Evolutionary conservation across 1,140 invertebrate genomes (phyloP).

Genomic region (Leptonema lineaticorne): DNA sequence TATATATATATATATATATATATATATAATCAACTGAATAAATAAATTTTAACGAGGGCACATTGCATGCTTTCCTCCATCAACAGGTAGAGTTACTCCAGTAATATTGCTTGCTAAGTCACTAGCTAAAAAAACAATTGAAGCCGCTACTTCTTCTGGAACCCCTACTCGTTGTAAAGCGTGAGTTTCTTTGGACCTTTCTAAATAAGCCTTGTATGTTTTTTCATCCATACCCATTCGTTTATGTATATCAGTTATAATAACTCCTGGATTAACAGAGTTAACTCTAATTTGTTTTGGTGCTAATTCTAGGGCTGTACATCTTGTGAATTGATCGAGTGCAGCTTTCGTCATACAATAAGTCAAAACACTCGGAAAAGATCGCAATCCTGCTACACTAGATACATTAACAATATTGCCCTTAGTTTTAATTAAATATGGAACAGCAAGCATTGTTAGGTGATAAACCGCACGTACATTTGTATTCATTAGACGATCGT

Average conservation of each 20-base stretch:
- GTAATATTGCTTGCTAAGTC: constrained; percentile 78
- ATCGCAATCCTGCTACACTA: constrained; percentile 80
- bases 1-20: too few relatives aligned
- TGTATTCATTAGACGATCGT: constrained; percentile 79
- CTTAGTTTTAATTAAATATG: constrained; percentile 77
- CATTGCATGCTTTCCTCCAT: constrained; percentile 79
- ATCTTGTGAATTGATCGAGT: constrained; percentile 87
- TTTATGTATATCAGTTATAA: constrained; percentile 74
- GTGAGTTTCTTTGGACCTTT: constrained; percentile 74
- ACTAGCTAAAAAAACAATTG: constrained; percentile 83
- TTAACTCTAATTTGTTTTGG: constrained; percentile 83
- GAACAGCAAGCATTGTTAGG: constrained; percentile 80
- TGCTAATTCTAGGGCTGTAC: constrained; percentile 78
- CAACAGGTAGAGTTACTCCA: constrained; percentile 75
- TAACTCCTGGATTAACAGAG: constrained; percentile 80
- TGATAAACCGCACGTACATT: constrained; percentile 85
- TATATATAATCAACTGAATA: too few relatives aligned
- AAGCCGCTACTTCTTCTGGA: constrained; percentile 73
- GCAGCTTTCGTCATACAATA: constrained; percentile 90
- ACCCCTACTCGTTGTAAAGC: constrained; percentile 76
- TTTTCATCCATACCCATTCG: constrained; percentile 72
- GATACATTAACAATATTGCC: constrained; percentile 90
- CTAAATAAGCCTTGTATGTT: constrained; percentile 71
- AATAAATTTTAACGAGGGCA: constrained; percentile 67
- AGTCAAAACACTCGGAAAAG: constrained; percentile 73